These are phyloP conservation scores for Myotis lucifugus DNA, from an alignment of 2,113 vertebrate species.

Conservation along the genomic window DNA sequence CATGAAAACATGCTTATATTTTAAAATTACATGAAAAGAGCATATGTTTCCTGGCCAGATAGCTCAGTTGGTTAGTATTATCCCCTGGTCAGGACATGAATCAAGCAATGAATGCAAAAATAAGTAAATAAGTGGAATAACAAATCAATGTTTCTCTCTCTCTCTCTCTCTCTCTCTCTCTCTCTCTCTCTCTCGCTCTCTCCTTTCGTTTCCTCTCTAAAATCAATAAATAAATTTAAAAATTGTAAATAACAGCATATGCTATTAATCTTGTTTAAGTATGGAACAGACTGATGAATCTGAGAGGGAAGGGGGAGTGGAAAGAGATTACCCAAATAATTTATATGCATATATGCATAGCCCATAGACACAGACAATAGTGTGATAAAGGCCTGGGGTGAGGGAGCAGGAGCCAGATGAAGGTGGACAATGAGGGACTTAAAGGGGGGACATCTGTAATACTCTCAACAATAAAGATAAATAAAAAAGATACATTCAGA, in stretches of 20 bases:
- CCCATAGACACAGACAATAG: too few relatives aligned
- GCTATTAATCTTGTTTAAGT: constrained; percentile 29
- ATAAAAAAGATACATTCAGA: constrained; percentile 2
- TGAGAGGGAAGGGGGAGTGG: too few relatives aligned
- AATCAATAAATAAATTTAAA: neutral
- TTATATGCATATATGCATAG: too few relatives aligned
- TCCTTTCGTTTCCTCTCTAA: neutral
- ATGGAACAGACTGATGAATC: too few relatives aligned
- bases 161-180: neutral
- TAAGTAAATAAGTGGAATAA: neutral
- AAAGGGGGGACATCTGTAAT: too few relatives aligned
- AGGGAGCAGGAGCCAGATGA: too few relatives aligned
- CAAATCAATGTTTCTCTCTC: neutral
- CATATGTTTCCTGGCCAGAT: neutral
- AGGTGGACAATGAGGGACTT: too few relatives aligned
- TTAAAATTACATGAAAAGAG: constrained; percentile 31
- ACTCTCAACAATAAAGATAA: too few relatives aligned
- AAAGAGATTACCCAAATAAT: too few relatives aligned
- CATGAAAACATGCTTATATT: neutral
- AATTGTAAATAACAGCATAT: constrained; percentile 25
- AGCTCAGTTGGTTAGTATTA: neutral
- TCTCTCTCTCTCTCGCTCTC: neutral
- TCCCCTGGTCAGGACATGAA: neutral
- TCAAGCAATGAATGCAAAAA: neutral
- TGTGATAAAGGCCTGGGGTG: too few relatives aligned